Percentiles rank a stretch among this genome's conserved stretches.
These are phyloP conservation scores for Bombus sibiricus DNA, from an alignment of 1,140 invertebrate species.

Conservation along the genomic window DNA sequence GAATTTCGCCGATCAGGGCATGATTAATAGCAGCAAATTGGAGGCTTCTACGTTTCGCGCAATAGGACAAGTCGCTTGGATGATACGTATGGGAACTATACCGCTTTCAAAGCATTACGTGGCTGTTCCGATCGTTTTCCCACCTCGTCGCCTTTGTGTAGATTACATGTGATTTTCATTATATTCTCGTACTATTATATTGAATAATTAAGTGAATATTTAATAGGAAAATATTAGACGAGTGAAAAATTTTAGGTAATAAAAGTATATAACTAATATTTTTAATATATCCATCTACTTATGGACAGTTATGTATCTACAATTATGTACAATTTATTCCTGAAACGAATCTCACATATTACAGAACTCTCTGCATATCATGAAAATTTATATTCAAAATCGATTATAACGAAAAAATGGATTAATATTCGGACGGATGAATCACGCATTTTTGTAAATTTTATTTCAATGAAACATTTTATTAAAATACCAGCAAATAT, in stretches of 20 bases:
- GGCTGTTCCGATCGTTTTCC: background rate
- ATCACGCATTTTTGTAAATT: too few species aligned
- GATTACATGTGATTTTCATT: background rate
- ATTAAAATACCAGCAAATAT: background rate
- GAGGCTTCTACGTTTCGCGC: constrained; percentile 6
- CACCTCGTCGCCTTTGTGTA: too few species aligned
- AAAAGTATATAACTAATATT: too few species aligned
- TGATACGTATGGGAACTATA: background rate
- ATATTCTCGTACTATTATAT: background rate
- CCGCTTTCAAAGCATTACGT: background rate
- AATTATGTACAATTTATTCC: too few species aligned
- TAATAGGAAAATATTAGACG: background rate
- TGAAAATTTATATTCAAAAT: too few species aligned
- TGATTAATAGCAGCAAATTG: constrained; percentile 52
- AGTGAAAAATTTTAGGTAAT: background rate
- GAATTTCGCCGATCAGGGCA: constrained; percentile 67
- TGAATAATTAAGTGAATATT: background rate
- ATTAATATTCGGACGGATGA: too few species aligned
- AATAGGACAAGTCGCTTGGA: constrained; percentile 7
- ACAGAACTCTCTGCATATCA: too few species aligned
- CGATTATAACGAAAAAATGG: too few species aligned
- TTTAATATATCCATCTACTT: too few species aligned
- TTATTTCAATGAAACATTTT: too few species aligned
- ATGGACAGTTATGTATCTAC: too few species aligned
- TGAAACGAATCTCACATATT: too few species aligned